These are phyloP conservation scores for Proctacanthus coquilletti DNA, from an alignment of 1,140 invertebrate genomes.

Conservation along the genomic window DNA sequence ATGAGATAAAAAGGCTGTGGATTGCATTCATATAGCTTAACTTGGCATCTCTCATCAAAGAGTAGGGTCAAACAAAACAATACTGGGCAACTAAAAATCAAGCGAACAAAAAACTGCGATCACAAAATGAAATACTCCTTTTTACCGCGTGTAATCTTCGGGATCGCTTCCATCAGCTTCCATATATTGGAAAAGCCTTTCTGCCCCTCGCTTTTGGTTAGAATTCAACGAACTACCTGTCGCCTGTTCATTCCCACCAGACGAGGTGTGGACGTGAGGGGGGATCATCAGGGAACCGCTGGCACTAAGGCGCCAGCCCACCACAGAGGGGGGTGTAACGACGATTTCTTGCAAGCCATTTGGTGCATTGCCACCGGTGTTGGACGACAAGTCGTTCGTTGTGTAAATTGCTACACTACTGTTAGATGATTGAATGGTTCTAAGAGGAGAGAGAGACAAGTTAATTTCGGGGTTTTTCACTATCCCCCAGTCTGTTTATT, in stretches of 20 bases:
- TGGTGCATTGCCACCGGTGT: constrained; percentile 12
- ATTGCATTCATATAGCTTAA: no score
- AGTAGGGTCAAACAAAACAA: background rate
- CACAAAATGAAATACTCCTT: constrained; percentile 4
- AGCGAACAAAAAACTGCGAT: constrained; percentile 1
- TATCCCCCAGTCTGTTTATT: constrained; percentile 14
- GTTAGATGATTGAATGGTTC: constrained; percentile 1
- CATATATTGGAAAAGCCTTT: constrained; percentile 30
- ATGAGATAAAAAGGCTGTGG: no score
- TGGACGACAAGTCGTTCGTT: constrained; percentile 16
- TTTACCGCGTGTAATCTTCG: constrained; percentile 31
- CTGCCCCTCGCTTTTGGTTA: constrained; percentile 28
- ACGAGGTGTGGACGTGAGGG: constrained; percentile 19
- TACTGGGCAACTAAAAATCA: background rate
- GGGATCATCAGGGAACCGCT: constrained; percentile 28
- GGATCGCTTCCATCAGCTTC: constrained; percentile 31
- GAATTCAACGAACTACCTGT: constrained; percentile 22
- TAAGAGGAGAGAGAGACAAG: constrained; percentile 4
- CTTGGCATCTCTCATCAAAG: no score
- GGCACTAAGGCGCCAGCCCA: constrained; percentile 27
- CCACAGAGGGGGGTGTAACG: constrained; percentile 29
- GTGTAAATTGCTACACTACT: constrained; percentile 18
- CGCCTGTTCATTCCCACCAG: background rate
- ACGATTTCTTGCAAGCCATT: constrained; percentile 24
- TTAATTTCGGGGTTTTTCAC: constrained; percentile 13